Evolutionary conservation across 1,140 invertebrate genomes (phyloP), one percentile per base, ranked within the genome.

Genomic region (Hermetia illucens): DNA sequence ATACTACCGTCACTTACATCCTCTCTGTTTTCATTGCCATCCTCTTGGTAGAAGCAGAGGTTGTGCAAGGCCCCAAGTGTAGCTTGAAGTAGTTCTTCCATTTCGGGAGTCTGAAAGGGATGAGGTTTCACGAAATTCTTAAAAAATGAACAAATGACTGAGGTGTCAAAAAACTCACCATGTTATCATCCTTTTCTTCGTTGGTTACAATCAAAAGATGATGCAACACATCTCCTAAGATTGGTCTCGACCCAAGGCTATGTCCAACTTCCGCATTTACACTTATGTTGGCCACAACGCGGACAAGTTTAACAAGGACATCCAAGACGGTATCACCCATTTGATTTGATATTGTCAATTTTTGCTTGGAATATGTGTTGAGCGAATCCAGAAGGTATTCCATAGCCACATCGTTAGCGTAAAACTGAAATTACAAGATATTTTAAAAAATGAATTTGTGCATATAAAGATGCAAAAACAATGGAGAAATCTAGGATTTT

Each of bases 201-300:
- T 46, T 46, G 5, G 34, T 36, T 30, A 44, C 41, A 17, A 37
- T 31, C 13, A 61, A 19, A 12, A 61, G 36, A 21, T 46, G 32
- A 2, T 60, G 37, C 9, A 61, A 44, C 0, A 55, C 47, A 1
- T 39, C 38, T 18, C 63, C 58, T 15, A 71, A 58, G 12, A 43
- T 40, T n/a, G 45, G 42, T 1, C 46, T 43, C 36, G 51, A 51
- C 1, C 57, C 55, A 30, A 81, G 53, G 20, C 61, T 60, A 34
- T 65, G 66, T 8, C 80, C 80, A 31, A 82, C 75, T 12, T 70
- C 67, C 13, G 75, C 64, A 59, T 77, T 77, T 25, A 83, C 74
- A 24, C 75, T 74, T 58, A 81, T 72, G 52, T 84, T 84, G 21
- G 79, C 80, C 32, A 82, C 62, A 4, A 83, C 74, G 17, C 80